Conservation (phyloP, 2,888 invertebrate species). For the Diaphora mendica region DNA sequence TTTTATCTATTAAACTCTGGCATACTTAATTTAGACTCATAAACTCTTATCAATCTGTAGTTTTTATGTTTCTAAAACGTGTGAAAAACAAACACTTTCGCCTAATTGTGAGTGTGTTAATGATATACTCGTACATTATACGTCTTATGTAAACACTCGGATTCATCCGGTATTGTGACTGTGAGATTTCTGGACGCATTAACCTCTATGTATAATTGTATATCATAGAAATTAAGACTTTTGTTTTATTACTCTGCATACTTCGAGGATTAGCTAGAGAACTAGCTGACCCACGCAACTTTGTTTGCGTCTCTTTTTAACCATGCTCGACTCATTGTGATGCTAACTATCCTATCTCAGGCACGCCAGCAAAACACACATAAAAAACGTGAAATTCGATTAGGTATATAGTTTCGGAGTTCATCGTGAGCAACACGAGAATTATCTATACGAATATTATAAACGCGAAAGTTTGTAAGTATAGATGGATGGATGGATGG, state of each 20-base stretch:
- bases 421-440: too few relatives aligned
- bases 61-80: neutral
- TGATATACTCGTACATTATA: neutral
- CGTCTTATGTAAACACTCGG: neutral
- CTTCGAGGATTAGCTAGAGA: too few relatives aligned
- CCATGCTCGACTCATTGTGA: too few relatives aligned
- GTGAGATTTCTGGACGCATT: neutral
- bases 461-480: too few relatives aligned
- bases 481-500: too few relatives aligned
- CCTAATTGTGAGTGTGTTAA: neutral
- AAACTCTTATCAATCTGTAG: neutral
- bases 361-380: too few relatives aligned
- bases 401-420: too few relatives aligned
- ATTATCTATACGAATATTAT: too few relatives aligned
- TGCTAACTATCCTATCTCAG: too few relatives aligned
- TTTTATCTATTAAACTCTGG: neutral
- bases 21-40: neutral
- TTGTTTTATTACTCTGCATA: neutral
- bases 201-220: neutral
- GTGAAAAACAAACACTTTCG: slow-evolving; percentile 2
- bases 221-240: neutral
- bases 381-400: too few relatives aligned
- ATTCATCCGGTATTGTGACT: neutral
- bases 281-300: neutral
- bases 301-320: too few relatives aligned